Evolutionary conservation across 2,113 vertebrate genomes (phyloP), one percentile per base, ranked within the genome.

Genomic region (Brachirus orientalis): DNA sequence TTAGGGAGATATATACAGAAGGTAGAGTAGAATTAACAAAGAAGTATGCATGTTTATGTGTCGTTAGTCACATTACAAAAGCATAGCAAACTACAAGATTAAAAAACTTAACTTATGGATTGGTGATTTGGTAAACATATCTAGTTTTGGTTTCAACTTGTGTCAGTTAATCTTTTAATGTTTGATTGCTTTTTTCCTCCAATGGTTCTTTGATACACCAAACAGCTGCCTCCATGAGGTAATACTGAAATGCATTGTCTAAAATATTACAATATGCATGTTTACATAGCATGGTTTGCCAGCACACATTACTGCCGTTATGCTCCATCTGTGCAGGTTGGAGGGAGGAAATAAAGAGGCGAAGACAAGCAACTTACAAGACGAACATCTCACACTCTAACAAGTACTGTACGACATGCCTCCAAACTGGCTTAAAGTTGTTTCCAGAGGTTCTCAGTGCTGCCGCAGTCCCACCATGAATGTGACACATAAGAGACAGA

Each of bases 401-500:
- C 43, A 13, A 46, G 17, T 22, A 54, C 18, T n/a, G 28, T 44
- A 47, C 52, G 1, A 7, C 53, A 61, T 33, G 20, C 36, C 11
- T 54, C 48, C 28, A 28, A 1, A 28, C 28, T 28, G 28, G 28
- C 28, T 4, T 6, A 28, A 3, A 46, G 9, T 9, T 20, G 58
- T 17, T 61, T 56, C 35, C 17, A 48, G 11, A 33, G 14, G 28
- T 50, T 59, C 12, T 20, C 53, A 10, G 50, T 22, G 12, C 52
- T 19, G 7, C 19, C 2, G 13, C 35, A 16, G 19, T 45, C 40
- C 1, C 3, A 1, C 13, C 41, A 56, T 51, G 40, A 20, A 66
- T 61, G 43, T 33, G 36, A 74, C 45, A 38, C 69, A 47, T 41
- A 69, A 67, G 61, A 69, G 63, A 79, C 76, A 57, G 67, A 52